Base-by-base conservation (phyloP, 2,888 invertebrate genomes). In the Exocentrus adspersus region DNA sequence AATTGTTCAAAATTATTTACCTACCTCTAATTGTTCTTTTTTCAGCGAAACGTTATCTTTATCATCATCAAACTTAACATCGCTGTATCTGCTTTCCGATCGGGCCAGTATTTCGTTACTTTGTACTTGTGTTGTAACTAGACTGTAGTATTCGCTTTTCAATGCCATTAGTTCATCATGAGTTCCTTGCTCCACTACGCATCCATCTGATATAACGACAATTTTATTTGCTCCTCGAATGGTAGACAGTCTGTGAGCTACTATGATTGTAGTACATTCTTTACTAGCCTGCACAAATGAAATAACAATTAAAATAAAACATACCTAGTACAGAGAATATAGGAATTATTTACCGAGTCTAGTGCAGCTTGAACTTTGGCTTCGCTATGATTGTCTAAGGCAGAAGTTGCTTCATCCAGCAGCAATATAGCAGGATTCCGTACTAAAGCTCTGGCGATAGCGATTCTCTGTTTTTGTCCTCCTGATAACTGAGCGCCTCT, bases 381-480 rank as follows among this genome's bases (percentile, higher is more conserved):
- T 84, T 97, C 97, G 66, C 93, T 94, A 32, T 90, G 88, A 0
- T 92, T 92, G 78, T 96, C 95, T 12, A 95, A 85, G 0, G 95
- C 95, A 1, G 94, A 95, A 0, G 96, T 96, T 0, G 95, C 95
- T 82, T 96, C 95, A 74, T 96, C 95, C 14, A 93, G 80, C 1
- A 94, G 82, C 41, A 94, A 82, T 67, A 96, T 90, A 54, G 87
- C 86, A 0, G 96, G 95, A 78, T 94, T 88, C 24, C 92, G 86
- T 1, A 96, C 87, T 3, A 97, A 83, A 0, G 95, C 95, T 67
- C 96, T 86, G 0, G 96, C 96, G 72, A 96, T 95, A 2, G 95
- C 95, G 42, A 95, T 92, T 61, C 95, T 85, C 80, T 95, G 95
- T 78, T 95, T 95, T 80, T 95, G 95, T 0, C 95, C 95, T n/a